Conservation (phyloP, 2,113 vertebrate genomes). For the Macquaria ambigua region DNA sequence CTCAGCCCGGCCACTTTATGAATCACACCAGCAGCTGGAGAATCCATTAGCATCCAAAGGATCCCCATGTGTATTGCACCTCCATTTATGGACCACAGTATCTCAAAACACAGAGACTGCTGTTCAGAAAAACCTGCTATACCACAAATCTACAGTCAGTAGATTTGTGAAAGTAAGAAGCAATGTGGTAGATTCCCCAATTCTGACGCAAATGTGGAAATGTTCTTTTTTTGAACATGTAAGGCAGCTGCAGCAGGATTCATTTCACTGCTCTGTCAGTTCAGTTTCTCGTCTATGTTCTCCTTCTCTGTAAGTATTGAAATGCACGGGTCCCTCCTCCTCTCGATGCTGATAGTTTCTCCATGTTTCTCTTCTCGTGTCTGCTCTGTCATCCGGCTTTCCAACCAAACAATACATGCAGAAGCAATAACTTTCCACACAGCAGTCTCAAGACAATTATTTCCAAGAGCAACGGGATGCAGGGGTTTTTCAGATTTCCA, state of each 20-base stretch:
- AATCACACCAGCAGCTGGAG: constrained; percentile 63
- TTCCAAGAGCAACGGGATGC: background rate
- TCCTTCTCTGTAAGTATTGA: background rate
- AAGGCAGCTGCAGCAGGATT: constrained; percentile 28
- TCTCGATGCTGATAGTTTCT: constrained; percentile 55
- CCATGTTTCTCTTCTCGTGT: constrained; percentile 57
- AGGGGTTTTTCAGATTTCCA: constrained; percentile 49
- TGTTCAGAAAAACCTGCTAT: constrained; percentile 20
- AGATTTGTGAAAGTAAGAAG: constrained; percentile 15
- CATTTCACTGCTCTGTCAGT: constrained; percentile 2
- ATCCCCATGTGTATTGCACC: constrained; percentile 41
- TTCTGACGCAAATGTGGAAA: constrained; percentile 18
- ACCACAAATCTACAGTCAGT: constrained; percentile 4
- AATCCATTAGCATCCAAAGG: constrained; percentile 51
- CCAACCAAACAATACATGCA: constrained; percentile 44
- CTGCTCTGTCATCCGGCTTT: constrained; percentile 13
- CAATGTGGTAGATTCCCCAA: background rate
- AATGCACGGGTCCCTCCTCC: background rate
- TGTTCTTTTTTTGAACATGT: background rate
- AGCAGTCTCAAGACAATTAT: constrained; percentile 47
- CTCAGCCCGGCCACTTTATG: constrained; percentile 47
- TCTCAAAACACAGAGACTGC: constrained; percentile 5
- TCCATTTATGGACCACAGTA: constrained; percentile 33
- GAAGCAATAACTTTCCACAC: constrained; percentile 47
- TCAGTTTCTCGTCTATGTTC: constrained; percentile 6